phyloP scores from a whole-genome alignment of 2,888 invertebrate species.

The Callimorpha dominula region DNA sequence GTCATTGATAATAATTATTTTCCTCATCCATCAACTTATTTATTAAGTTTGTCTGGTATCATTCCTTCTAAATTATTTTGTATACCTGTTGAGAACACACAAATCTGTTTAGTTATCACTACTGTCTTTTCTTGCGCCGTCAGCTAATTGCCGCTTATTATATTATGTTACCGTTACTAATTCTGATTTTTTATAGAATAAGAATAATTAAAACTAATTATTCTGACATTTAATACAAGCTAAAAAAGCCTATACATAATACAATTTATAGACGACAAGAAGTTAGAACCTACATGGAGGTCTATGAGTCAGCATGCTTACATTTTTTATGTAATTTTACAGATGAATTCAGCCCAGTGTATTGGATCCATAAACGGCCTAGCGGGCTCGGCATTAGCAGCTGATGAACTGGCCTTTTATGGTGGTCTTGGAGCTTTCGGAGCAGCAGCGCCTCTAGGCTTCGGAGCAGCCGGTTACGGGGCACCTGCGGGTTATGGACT shows the following conservation, averaged over 20 bases:
- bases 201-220: no score
- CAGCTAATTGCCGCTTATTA: neutral
- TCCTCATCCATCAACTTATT: neutral
- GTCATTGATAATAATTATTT: neutral
- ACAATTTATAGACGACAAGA: no score
- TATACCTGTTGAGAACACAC: neutral
- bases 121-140: neutral
- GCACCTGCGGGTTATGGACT: conserved; percentile 13
- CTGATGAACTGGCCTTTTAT: conserved; percentile 29
- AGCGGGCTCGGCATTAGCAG: conserved; percentile 9
- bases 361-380: conserved; percentile 22
- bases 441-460: conserved; percentile 3
- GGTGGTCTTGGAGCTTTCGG: neutral
- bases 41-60: neutral
- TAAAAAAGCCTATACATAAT: no score
- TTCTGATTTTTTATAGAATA: neutral
- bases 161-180: neutral
- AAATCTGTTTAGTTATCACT: neutral
- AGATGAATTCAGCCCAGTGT: conserved; percentile 32
- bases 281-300: no score
- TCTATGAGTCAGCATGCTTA: neutral
- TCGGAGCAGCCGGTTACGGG: conserved; percentile 14
- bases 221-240: no score
- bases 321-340: neutral
- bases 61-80: neutral